Base-by-base conservation (phyloP, 2,888 invertebrate genomes). In the Athalia cordata region DNA sequence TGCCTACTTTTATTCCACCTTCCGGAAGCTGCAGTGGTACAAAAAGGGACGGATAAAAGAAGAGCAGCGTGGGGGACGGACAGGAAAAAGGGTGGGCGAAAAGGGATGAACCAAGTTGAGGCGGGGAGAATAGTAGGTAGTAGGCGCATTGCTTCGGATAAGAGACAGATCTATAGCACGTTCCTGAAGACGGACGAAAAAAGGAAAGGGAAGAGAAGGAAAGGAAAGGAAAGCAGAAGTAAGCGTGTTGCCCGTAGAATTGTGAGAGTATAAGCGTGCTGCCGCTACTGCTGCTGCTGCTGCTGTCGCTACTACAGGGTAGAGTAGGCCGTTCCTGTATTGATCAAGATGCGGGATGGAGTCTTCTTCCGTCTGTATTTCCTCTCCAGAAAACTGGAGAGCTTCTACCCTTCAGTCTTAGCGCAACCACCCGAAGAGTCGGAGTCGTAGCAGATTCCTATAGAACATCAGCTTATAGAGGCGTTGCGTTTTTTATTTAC, bases 281-380 rank as follows among this genome's bases (percentile, higher is more conserved):
- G 29, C 55, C n/a, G 52, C 52, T 15, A 2, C 62, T 52, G 29
- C 52, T 67, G 11, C 13, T 52, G 67, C 67, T 43, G 52, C 50
- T 67, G 52, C 15, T 67, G 15, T 50, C 55, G 13, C 59, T 75
- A 43, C 75, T 75, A 15, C 75, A 59, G 72, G 55, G 86, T 83
- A 83, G 82, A 83, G 87, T 88, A 89, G 88, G 88, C 88, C 87
- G 87, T 88, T 84, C 87, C 88, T 88, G 89, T 89, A 89, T 89
- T 89, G 89, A 89, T 89, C 89, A 89, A 89, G 89, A 89, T 88
- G 89, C 87, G 87, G 87, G 86, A 86, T 87, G 85, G 81, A 86
- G 86, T 84, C 86, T 88, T 86, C 86, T 87, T 87, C 45, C 86
- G 87, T 88, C 86, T 89, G 87, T 87, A 88, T 88, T 89, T 89